Evolutionary conservation across 2,797 vertebrate species (phyloP).

Genomic region (Falco columbarius): DNA sequence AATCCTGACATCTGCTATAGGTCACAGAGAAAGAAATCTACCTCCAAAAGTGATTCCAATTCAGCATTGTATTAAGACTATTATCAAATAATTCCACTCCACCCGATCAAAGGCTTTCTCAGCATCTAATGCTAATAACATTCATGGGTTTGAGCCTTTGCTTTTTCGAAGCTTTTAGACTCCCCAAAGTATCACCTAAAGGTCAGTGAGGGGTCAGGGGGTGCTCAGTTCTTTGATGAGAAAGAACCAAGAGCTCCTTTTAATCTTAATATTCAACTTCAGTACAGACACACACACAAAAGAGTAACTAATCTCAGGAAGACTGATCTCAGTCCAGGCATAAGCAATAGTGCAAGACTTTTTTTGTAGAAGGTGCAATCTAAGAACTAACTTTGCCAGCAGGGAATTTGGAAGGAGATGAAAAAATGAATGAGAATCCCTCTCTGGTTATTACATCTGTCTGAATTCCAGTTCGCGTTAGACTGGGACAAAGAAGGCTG

Average conservation of each 20-base stretch:
- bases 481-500: background rate
- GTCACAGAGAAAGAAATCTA: background rate
- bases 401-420: conserved; percentile 40
- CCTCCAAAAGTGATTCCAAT: background rate
- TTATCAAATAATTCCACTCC: background rate
- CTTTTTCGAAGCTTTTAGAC: background rate
- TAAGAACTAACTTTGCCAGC: background rate
- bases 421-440: background rate
- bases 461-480: background rate
- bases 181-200: background rate
- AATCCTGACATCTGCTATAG: background rate
- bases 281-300: background rate
- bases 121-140: background rate
- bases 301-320: background rate
- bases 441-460: conserved; percentile 17
- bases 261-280: conserved; percentile 1
- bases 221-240: background rate
- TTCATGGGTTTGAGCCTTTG: background rate
- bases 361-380: background rate
- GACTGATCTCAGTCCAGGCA: background rate
- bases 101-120: background rate
- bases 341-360: background rate
- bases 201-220: background rate
- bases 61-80: background rate
- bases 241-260: background rate